Evolutionary conservation across 2,888 invertebrate species (phyloP), one percentile per base, ranked within the genome.

Genomic region (Imbricaverruca yamaguchii): DNA sequence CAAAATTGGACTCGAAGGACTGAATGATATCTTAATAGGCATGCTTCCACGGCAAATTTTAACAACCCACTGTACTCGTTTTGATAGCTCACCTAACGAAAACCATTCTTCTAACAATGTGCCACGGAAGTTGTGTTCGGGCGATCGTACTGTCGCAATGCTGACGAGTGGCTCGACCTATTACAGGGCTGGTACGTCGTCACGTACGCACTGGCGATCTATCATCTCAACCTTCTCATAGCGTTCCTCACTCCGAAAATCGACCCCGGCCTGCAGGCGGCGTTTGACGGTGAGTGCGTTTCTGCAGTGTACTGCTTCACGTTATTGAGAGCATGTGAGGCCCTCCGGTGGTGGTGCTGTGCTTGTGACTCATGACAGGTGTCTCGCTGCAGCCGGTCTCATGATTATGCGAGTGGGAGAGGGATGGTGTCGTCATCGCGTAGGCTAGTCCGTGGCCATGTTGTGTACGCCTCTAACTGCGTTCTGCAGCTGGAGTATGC

Each of bases 221-320:
- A 98, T 89, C 96, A 99, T 88, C 91, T 99, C 88, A 99, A 99
- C 90, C 90, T 99, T 88, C 98, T 99, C 90, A 97, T 99, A 90
- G 97, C 98, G 89, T 99, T 99, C 91, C 91, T 99, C 85, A 97
- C 99, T 86, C 99, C 99, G 86, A 98, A 98, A 91, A 97, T 98
- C 87, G 98, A 99, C 91, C 99, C 98, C 84, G 96, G 95, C 77
- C 92, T 95, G 90, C 85, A 87, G 78, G 95, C 96, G 89, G 9
- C 7, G 7, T 94, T 94, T 87, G 94, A 95, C 89, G 95, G 95
- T 93, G 90, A 90, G 39, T 63, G n/a, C 59, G 12, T 15, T 13
- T 59, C 12, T n/a, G 9, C 10, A 8, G 8, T 23, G 12, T 3
- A 23, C n/a, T 12, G 23, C 18, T 65, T 23, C 65, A 65, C 8